Conservation (phyloP, 2,797 vertebrate genomes). For the Smutsia gigantea region DNA sequence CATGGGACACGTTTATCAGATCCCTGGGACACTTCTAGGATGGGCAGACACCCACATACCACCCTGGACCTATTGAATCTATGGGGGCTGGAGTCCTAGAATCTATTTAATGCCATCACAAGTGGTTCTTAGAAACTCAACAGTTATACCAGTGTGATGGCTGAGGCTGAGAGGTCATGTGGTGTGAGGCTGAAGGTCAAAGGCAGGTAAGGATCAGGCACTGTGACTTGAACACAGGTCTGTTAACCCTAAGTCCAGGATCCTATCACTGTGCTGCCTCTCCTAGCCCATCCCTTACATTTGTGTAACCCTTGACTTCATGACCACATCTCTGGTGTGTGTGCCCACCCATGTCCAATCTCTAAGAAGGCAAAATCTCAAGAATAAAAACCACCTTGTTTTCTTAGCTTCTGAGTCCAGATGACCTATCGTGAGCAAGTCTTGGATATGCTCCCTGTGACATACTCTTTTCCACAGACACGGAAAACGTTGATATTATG, state of each 20-base stretch:
- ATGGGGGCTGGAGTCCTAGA: not conserved
- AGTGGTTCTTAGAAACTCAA: not conserved
- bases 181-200: not conserved
- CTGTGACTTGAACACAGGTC: not conserved
- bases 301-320: not conserved
- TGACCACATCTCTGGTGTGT: not conserved
- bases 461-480: not conserved
- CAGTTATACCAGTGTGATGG: no score
- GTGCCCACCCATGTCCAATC: not conserved
- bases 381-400: not conserved
- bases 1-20: not conserved
- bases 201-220: not conserved
- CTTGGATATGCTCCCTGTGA: not conserved
- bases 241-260: not conserved
- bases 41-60: not conserved
- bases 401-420: not conserved
- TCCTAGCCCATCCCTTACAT: not conserved
- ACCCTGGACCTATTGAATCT: not conserved
- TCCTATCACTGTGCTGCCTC: not conserved
- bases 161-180: not conserved
- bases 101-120: not conserved
- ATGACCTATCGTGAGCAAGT: not conserved
- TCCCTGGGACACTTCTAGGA: not conserved
- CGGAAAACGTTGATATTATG: not conserved
- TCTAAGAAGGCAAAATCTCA: not conserved